phyloP scores from a whole-genome alignment of 2,113 vertebrate genomes.

The Illadopsis cleaveri region DNA sequence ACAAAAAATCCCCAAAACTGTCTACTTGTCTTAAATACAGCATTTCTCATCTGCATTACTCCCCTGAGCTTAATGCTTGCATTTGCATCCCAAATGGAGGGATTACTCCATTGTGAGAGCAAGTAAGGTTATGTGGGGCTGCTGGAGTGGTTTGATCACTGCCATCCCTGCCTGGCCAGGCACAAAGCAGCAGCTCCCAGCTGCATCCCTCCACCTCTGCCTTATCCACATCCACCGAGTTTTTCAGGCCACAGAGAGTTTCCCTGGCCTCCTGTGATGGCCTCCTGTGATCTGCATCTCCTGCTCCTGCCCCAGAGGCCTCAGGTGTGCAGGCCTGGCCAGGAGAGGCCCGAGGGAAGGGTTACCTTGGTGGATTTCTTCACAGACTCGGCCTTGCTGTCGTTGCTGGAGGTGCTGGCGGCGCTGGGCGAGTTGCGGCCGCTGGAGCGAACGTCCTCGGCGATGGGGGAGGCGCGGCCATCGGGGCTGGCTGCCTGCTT shows the following conservation, averaged over 20 bases:
- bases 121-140: background rate
- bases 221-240: background rate
- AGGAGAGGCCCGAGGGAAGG: fast-evolving
- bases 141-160: background rate
- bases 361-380: constrained; percentile 93
- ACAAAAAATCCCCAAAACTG: background rate
- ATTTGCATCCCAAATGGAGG: background rate
- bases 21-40: background rate
- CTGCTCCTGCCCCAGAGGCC: too few species aligned
- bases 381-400: constrained; percentile 92
- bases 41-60: background rate
- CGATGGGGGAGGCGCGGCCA: constrained; percentile 91
- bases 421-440: constrained; percentile 95
- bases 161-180: background rate
- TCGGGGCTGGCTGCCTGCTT: constrained; percentile 97
- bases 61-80: background rate
- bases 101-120: background rate
- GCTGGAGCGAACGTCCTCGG: constrained; percentile 93
- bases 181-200: background rate
- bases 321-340: background rate
- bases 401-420: constrained; percentile 95
- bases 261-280: background rate
- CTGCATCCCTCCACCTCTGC: background rate
- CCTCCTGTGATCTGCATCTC: too few species aligned
- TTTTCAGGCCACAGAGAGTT: background rate